phyloP scores from a whole-genome alignment of 2,888 invertebrate species.

The Papilio gigon region DNA sequence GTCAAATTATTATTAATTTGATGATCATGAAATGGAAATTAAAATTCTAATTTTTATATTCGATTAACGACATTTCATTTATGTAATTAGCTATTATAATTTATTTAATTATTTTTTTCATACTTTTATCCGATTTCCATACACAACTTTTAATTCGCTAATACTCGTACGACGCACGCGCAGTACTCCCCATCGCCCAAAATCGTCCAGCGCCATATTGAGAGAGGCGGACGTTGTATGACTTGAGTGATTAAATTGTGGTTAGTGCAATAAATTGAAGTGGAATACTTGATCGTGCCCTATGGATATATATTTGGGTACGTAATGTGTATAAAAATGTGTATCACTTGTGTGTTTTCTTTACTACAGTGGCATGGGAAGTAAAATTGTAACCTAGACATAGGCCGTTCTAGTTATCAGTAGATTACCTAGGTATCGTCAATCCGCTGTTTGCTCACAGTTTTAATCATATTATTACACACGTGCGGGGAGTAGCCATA shows the following conservation, averaged over 20 bases:
- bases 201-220: conserved; percentile 88
- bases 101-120: conserved; percentile 53
- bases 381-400: conserved; percentile 84
- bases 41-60: conserved; percentile 60
- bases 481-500: conserved; percentile 84
- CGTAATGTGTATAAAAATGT: conserved; percentile 73
- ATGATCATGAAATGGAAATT: conserved; percentile 77
- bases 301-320: conserved; percentile 84
- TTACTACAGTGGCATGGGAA: conserved; percentile 62
- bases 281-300: conserved; percentile 81
- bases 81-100: conserved; percentile 49
- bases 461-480: conserved; percentile 87
- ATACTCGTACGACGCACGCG: conserved; percentile 80
- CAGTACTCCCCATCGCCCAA: conserved; percentile 81
- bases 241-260: conserved; percentile 82
- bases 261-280: conserved; percentile 82
- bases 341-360: conserved; percentile 57
- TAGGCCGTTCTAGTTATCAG: conserved; percentile 84
- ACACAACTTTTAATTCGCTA: conserved; percentile 68
- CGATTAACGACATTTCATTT: conserved; percentile 53
- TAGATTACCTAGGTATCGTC: conserved; percentile 83
- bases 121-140: conserved; percentile 56
- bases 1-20: conserved; percentile 61
- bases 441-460: conserved; percentile 83
- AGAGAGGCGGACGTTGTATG: conserved; percentile 87